Percentiles rank a stretch among this genome's conserved stretches.
Conservation (phyloP, 2,797 vertebrate genomes). For the Botia almorhae region DNA sequence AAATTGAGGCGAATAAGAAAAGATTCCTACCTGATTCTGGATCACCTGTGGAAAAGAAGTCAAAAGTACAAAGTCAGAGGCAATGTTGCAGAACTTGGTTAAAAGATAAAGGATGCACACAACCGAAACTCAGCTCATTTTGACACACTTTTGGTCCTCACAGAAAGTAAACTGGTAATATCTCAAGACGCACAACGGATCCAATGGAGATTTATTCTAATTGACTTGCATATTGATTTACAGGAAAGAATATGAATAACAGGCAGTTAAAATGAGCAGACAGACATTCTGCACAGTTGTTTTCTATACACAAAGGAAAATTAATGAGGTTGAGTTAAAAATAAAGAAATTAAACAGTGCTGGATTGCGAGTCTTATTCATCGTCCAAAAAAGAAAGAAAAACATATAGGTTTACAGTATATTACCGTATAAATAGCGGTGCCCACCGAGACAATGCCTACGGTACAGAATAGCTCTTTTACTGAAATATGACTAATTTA, state of each 20-base stretch:
- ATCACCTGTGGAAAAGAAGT: slow-evolving; percentile 55
- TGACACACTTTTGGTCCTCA: slow-evolving; percentile 13
- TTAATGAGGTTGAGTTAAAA: slow-evolving; percentile 1
- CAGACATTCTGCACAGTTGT: background rate
- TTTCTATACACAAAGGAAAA: background rate
- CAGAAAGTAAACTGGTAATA: background rate
- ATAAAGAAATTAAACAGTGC: slow-evolving; percentile 14
- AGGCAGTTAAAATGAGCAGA: background rate
- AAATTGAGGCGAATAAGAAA: slow-evolving; percentile 17
- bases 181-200: background rate
- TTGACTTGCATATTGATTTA: slow-evolving; percentile 12
- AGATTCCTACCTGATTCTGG: slow-evolving; percentile 52
- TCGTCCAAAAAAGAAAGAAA: background rate
- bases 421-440: slow-evolving; percentile 11
- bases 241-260: background rate
- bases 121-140: slow-evolving; percentile 1
- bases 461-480: slow-evolving; percentile 20
- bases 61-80: slow-evolving; percentile 51
- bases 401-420: background rate
- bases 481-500: slow-evolving; percentile 23
- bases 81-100: slow-evolving; percentile 14
- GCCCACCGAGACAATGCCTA: background rate
- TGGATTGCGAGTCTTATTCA: slow-evolving; percentile 2
- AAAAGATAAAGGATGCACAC: slow-evolving; percentile 22
- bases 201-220: background rate